Evolutionary conservation across 2,113 vertebrate species (phyloP), one percentile per base, ranked within the genome.

Genomic region (Morone chrysops): DNA sequence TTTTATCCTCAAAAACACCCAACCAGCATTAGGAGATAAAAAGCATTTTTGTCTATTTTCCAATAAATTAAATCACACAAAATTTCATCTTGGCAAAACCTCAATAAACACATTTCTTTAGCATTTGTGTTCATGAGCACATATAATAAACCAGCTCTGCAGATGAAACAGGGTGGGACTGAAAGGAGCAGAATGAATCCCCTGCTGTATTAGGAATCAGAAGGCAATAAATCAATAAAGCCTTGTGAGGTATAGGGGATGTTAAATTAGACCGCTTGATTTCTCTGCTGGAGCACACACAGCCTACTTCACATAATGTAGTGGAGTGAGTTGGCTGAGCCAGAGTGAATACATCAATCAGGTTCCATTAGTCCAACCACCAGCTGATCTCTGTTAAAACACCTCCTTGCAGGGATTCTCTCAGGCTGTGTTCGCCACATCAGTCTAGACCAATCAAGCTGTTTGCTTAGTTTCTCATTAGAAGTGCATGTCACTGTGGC

Each of bases 301-400:
- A 68, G 63, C 22, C 41, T 13, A 5, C 51, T 63, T 75, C 82
- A 78, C 60, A 62, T 16, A 43, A 59, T 36, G 65, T 50, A 67
- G 22, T 81, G 16, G 53, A n/a, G 11, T 16, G 54, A 72, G 68
- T 12, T 75, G 59, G 43, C 72, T 73, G 83, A 89, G 76, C 66
- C 31, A 45, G 54, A 72, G 38, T 45, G 57, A 75, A 82, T 47
- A 45, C 59, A 79, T 92, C 90, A 85, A 70, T 90, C 78, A 83
- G 80, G 73, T 90, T 92, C 87, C 89, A 93, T 92, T 90, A 90
- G 70, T 73, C 54, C 72, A 66, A 12, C 41, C 78, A 84, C 70
- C 90, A 87, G 78, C 83, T 87, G 91, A 77, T 82, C 41, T 73
- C 67, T 61, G 70, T 14, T 43, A 38, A 70, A 72, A 62, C 48